Evolutionary conservation across 1,140 invertebrate genomes (phyloP), one percentile per base, ranked within the genome.

Genomic region (Danaus plexippus): DNA sequence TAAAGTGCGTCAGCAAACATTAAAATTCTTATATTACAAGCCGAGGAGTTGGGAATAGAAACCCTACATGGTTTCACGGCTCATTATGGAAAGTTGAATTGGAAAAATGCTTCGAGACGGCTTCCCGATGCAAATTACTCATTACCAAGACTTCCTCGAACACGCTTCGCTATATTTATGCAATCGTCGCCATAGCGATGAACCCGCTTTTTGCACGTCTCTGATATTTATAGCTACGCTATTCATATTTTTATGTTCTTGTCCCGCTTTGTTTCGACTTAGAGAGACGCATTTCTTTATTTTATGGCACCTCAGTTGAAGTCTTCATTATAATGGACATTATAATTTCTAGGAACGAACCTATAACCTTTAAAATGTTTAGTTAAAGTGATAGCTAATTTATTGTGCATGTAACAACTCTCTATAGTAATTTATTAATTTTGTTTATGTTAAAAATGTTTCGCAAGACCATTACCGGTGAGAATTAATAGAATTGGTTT

Each of bases 21-120:
- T 32, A 32, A 32, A 32, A 32, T 32, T 32, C 22, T 32, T 32
- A 32, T 32, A 32, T 32, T 32, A 32, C 22, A 32, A 32, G 22
- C 22, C 22, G 22, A 4, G 7, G 4, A 6, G 22, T 32, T 32
- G 22, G 61, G 46, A 48, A 65, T 18, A 52, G 47, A 49, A 11
- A 11, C 18, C 22, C 40, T 63, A 62, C 45, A 44, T 43, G 59
- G 61, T 66, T 79, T 74, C 68, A 68, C 64, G 61, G 45, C 74
- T 80, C 68, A 74, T 75, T 80, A 80, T 63, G 73, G 71, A 67
- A 75, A 74, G 70, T 72, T 75, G 68, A 56, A 63, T 66, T 57
- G 57, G 57, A 70, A 76, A 80, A 75, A 74, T 75, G 64, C 66
- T 43, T 54, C 54, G 46, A 58, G 62, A 50, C 68, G 58, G 64